Base-by-base conservation (phyloP, 1,140 invertebrate genomes). In the Aphelenchoides avenae region DNA sequence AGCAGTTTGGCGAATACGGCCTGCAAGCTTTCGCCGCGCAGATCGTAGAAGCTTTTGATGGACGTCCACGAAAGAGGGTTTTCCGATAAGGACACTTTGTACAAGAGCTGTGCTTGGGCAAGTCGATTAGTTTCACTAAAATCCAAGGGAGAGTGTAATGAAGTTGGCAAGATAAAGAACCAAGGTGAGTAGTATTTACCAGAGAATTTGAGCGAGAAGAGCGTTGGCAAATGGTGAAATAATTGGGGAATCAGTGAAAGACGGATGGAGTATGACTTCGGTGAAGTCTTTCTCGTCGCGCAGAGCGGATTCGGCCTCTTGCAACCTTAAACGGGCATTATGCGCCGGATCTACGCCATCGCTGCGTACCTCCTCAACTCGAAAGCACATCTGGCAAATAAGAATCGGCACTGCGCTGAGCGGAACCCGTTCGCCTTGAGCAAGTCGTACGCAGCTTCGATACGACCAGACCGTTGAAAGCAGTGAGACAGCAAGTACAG, bases 91-190 rank as follows among this genome's bases (percentile, higher is more conserved):
- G n/a, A n/a, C n/a, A n/a, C n/a, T n/a, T n/a, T n/a, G n/a, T n/a
- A n/a, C n/a, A n/a, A n/a, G n/a, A n/a, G n/a, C n/a, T n/a, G n/a
- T n/a, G n/a, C n/a, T n/a, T n/a, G n/a, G n/a, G n/a, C n/a, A n/a
- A n/a, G n/a, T 11, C 59, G 42, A 51, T 64, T 61, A 2, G 59
- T 61, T 48, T 61, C 59, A 4, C 59, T 61, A n/a, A n/a, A n/a
- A n/a, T n/a, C n/a, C n/a, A n/a, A n/a, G n/a, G n/a, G n/a, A n/a
- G n/a, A n/a, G n/a, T n/a, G n/a, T n/a, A n/a, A n/a, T n/a, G n/a
- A n/a, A n/a, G n/a, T n/a, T n/a, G n/a, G n/a, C n/a, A n/a, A n/a
- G n/a, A n/a, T n/a, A n/a, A n/a, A n/a, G n/a, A n/a, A n/a, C n/a
- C n/a, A n/a, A n/a, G n/a, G n/a, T n/a, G 46, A 40, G n/a, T 27